Evolutionary conservation across 2,113 vertebrate genomes (phyloP), one percentile per base, ranked within the genome.

Genomic region (Strigops habroptila): DNA sequence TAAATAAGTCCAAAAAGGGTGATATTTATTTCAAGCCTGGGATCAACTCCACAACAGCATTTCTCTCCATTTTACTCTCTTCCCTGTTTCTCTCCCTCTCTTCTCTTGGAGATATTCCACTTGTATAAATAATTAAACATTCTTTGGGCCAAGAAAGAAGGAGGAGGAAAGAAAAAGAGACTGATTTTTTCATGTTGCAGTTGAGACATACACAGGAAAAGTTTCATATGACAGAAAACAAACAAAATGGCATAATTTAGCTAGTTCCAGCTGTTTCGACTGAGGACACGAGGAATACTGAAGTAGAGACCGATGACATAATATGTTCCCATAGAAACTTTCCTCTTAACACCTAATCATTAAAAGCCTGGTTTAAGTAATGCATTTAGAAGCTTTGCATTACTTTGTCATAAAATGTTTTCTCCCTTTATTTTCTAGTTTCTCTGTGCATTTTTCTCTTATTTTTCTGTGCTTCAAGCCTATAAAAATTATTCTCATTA

Each of bases 1-100:
- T 97, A 98, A 98, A 97, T 96, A 96, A 97, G 88, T 88, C 96
- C 52, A 96, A 97, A 97, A 97, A 55, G 71, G 93, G 74, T 97
- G 97, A 95, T 97, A 97, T 97, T 97, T 97, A 95, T 97, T 96
- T 96, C 86, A 84, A 88, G 80, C 86, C 95, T 88, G 95, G 93
- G 81, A 97, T 95, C 97, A 95, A 65, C 83, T 92, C 93, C 88
- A 96, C 88, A 92, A 9, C 73, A 94, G 86, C 24, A 62, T 93
- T 91, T 88, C 3, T 90, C 49, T 67, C 59, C 30, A 80, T 91
- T 95, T 96, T 80, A 65, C 18, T 91, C 63, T 10, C 31, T 88
- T 90, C 49, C 9, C 10, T 70, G 63, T 80, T 84, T 59, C 43
- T 79, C 44, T 81, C 60, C 6, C 55, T 87, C 82, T 52, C 48